These are phyloP conservation scores for Pseudorectes ferrugineus DNA, from an alignment of 2,113 vertebrate genomes.

Conservation along the genomic window DNA sequence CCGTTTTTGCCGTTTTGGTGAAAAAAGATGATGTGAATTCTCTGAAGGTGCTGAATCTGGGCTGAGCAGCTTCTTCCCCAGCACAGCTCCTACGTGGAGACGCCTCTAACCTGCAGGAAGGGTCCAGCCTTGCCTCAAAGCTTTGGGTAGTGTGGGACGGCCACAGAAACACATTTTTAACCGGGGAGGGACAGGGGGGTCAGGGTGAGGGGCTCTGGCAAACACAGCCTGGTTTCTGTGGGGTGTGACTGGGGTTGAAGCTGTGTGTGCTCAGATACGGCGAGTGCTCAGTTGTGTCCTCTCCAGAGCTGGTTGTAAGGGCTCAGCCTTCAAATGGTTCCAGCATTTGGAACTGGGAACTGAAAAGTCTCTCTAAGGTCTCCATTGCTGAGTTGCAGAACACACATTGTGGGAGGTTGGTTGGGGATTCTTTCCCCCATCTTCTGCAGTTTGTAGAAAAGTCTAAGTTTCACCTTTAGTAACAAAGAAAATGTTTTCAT, in stretches of 20 bases:
- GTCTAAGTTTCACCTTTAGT: background rate
- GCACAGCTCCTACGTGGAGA: background rate
- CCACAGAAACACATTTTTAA: background rate
- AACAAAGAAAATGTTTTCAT: background rate
- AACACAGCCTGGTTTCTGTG: background rate
- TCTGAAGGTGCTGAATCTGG: background rate
- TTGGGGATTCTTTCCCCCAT: accelerated
- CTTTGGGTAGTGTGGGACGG: background rate
- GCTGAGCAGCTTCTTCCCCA: background rate
- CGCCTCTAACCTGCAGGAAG: background rate
- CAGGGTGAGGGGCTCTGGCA: background rate
- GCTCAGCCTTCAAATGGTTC: background rate
- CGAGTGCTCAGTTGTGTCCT: background rate
- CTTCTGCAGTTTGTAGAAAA: background rate
- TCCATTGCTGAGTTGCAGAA: background rate
- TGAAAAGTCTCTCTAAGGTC: background rate
- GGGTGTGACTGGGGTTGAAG: accelerated
- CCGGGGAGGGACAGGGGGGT: accelerated
- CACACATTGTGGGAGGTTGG: accelerated
- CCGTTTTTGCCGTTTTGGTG: background rate
- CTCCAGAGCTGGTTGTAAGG: background rate
- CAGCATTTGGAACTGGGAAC: background rate
- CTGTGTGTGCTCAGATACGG: accelerated
- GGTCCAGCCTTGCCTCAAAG: background rate
- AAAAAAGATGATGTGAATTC: background rate